Conservation (phyloP, 2,113 vertebrate genomes). For the Clarias gariepinus region DNA sequence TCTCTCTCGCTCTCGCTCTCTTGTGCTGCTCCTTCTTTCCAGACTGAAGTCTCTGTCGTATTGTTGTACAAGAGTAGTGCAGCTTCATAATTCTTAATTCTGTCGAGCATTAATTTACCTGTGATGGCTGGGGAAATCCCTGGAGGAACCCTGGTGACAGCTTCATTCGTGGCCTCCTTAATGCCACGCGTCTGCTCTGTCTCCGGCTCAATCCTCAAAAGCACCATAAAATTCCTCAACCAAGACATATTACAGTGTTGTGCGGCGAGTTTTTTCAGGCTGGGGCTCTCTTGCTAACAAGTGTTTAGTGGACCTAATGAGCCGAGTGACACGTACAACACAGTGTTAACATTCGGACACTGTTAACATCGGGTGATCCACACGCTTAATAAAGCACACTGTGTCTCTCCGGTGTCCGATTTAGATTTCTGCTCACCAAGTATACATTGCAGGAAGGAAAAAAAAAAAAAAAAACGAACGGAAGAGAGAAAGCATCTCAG, state of each 20-base stretch:
- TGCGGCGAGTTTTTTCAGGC: conserved; percentile 41
- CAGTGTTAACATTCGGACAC: conserved; percentile 40
- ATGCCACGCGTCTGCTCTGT: conserved; percentile 40
- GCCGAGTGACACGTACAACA: conserved; percentile 24
- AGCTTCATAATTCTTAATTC: conserved; percentile 57
- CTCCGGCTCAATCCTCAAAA: conserved; percentile 54
- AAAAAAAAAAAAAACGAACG: too few species aligned
- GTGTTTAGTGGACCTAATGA: conserved; percentile 43
- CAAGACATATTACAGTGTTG: conserved; percentile 50
- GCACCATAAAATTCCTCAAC: conserved; percentile 58
- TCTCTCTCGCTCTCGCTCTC: not conserved
- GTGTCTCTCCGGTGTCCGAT: conserved; percentile 1
- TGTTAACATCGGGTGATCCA: conserved; percentile 30
- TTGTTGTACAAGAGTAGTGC: conserved; percentile 49
- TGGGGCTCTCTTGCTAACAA: conserved; percentile 42
- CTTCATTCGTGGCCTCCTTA: conserved; percentile 53
- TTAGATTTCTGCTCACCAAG: not conserved
- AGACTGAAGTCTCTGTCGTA: conserved; percentile 38
- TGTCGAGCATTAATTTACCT: conserved; percentile 57
- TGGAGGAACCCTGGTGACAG: conserved; percentile 49
- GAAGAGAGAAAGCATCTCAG: not conserved
- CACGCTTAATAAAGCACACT: conserved; percentile 29
- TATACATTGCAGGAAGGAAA: not conserved
- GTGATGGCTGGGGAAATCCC: conserved; percentile 44
- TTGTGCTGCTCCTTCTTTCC: not conserved